Base-by-base conservation (phyloP, 2,113 vertebrate genomes). In the Seriola aureovittata region DNA sequence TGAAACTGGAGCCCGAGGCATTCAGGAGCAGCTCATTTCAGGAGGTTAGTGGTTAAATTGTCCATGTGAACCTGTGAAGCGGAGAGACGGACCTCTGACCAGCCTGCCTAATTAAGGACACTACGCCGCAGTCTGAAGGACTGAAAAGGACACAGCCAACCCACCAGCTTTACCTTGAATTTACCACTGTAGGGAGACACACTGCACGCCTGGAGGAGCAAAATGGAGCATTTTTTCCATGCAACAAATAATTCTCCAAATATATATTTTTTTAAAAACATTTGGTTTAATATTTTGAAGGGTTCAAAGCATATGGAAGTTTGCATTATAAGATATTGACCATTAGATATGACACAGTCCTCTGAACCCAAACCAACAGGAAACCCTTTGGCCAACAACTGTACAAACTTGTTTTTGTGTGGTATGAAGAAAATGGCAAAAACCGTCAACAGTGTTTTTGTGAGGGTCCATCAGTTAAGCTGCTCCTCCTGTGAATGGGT, bases 1-100 rank as follows among this genome's bases (percentile, higher is more conserved):
- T 93, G 95, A 95, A 96, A 96, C 93, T 48, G 52, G 92, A 95
- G 88, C 92, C 93, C 2, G 36, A 88, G 93, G 93, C 93, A 95
- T 95, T 93, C 94, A 88, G 84, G 83, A 85, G 91, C 78, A 81
- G 92, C 91, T 94, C 95, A 94, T 93, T 93, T 95, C 85, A 89
- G 92, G 84, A 94, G 95, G 95, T 95, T 95, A 95, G 94, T 93
- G 91, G 93, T 95, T 96, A 95, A 96, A 96, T 96, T 95, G 94
- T 84, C 94, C 95, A 89, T 95, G 95, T 93, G 93, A 94, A 86
- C 83, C 93, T 86, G 91, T 93, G 92, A 93, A 94, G 95, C 94
- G 82, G 19, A 34, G 82, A 91, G 82, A 88, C 85, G 66, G 88
- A 90, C 77, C 88, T 73, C 91, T 84, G 94, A 84, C 92, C 94